Percentiles rank a stretch among this genome's conserved stretches.
Evolutionary conservation across 2,797 vertebrate species (phyloP).

Genomic region (Xiphophorus birchmanni): DNA sequence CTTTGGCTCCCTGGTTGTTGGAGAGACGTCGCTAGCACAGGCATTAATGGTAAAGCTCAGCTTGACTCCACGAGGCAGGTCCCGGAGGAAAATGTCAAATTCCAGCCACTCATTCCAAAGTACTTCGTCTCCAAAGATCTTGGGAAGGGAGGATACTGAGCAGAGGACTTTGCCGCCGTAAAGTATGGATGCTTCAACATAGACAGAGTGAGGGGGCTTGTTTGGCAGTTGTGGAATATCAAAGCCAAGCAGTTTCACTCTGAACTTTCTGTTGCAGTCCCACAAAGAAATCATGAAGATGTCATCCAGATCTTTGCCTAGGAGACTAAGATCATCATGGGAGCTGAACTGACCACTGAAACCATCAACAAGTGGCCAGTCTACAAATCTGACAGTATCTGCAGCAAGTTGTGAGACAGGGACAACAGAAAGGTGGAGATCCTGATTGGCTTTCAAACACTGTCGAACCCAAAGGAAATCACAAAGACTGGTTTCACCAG

Average conservation of each 20-base stretch:
- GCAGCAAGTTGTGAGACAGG: conserved; percentile 59
- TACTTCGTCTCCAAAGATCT: conserved; percentile 80
- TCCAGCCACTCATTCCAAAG: conserved; percentile 85
- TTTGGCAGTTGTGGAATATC: conserved; percentile 77
- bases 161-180: conserved; percentile 78
- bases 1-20: conserved; percentile 55
- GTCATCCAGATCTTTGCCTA: conserved; percentile 77
- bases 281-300: conserved; percentile 83
- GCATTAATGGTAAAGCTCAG: conserved; percentile 78
- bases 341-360: conserved; percentile 78
- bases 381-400: conserved; percentile 63
- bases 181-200: conserved; percentile 78
- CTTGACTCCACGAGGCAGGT: conserved; percentile 81
- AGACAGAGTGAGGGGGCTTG: conserved; percentile 72
- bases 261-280: conserved; percentile 82
- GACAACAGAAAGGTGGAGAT: conserved; percentile 77
- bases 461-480: conserved; percentile 80
- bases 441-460: conserved; percentile 75
- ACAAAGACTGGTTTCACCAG: conserved; percentile 65
- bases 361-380: conserved; percentile 79
- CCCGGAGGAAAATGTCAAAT: conserved; percentile 78
- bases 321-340: conserved; percentile 77
- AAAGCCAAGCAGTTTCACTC: conserved; percentile 83
- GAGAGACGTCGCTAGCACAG: conserved; percentile 39
- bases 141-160: conserved; percentile 70